Base-by-base conservation (phyloP, 2,888 invertebrate species). In the Himalopsyche tibetana region DNA sequence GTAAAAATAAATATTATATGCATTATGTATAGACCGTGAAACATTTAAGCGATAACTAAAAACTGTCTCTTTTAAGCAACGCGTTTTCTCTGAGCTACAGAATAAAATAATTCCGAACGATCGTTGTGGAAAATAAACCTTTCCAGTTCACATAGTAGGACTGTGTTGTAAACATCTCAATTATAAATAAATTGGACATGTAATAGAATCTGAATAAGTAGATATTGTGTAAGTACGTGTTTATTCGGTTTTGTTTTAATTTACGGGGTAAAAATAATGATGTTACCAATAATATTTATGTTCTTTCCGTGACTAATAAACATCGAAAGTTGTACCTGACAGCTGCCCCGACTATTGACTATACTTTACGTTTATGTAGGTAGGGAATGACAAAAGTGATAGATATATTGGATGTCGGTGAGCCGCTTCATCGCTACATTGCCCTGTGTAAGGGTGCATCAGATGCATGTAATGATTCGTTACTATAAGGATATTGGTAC, bases 301-400 rank as follows among this genome's bases (percentile, higher is more conserved):
- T 83, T 82, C 80, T 88, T 85, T 86, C 86, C 88, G 88, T 88
- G 88, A 87, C 88, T 86, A 88, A 87, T 88, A 88, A 88, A 88
- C 87, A 88, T 87, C 84, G 85, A 88, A 87, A 88, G 80, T 86
- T 87, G 87, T 84, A 83, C 82, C 83, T 80, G 88, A 87, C 86
- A 86, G 84, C 85, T 87, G 87, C 83, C 87, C 82, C 84, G 86
- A 82, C n/a, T 86, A 84, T 84, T 84, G 86, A 80, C 84, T 84
- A 87, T 85, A 85, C 84, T 85, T 80, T 86, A 86, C 81, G 80
- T 55, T 86, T 79, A 84, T 83, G 87, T 88, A 88, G 87, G 87
- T 86, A 84, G 87, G 45, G 84, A 84, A 86, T 87, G 88, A 88
- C 88, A 87, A 88, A 87, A 87, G 86, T 88, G 88, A 88, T 88